phyloP scores from a whole-genome alignment of 2,888 invertebrate species.

The Galeopsomyia nigrocyanea region DNA sequence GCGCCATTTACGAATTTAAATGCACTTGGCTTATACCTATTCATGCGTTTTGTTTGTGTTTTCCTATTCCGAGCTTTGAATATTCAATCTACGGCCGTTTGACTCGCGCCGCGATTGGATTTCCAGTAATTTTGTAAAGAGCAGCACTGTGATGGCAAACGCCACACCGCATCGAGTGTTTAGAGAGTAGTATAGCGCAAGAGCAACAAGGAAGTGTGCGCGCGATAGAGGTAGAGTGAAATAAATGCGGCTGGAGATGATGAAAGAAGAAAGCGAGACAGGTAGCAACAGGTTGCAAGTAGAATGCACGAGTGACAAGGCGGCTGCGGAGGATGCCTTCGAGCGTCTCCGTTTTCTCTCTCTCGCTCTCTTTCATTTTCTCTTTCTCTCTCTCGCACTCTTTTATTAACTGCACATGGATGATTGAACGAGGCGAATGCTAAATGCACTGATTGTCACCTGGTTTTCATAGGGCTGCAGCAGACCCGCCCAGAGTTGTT shows the following conservation, averaged over 20 bases:
- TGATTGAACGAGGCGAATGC: conserved; percentile 27
- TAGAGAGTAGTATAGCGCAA: neutral
- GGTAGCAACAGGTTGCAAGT: conserved; percentile 67
- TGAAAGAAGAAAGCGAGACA: conserved; percentile 57
- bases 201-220: conserved; percentile 13
- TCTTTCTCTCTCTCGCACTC: neutral
- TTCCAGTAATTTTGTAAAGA: neutral
- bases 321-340: conserved; percentile 34
- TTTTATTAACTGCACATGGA: conserved; percentile 11
- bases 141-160: neutral
- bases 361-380: conserved; percentile 6
- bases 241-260: conserved; percentile 42
- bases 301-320: conserved; percentile 64
- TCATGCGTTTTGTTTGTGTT: conserved; percentile 21
- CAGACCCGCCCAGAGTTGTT: neutral
- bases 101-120: conserved; percentile 28
- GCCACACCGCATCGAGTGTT: conserved; percentile 38
- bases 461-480: neutral
- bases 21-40: conserved; percentile 37
- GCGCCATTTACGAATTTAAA: conserved; percentile 37
- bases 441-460: conserved; percentile 1
- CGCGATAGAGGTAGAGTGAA: conserved; percentile 8
- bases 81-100: conserved; percentile 25
- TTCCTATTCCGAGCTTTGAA: conserved; percentile 14
- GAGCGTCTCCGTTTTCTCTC: conserved; percentile 37